phyloP scores from a whole-genome alignment of 2,888 invertebrate species.

The Ophion costatus region DNA sequence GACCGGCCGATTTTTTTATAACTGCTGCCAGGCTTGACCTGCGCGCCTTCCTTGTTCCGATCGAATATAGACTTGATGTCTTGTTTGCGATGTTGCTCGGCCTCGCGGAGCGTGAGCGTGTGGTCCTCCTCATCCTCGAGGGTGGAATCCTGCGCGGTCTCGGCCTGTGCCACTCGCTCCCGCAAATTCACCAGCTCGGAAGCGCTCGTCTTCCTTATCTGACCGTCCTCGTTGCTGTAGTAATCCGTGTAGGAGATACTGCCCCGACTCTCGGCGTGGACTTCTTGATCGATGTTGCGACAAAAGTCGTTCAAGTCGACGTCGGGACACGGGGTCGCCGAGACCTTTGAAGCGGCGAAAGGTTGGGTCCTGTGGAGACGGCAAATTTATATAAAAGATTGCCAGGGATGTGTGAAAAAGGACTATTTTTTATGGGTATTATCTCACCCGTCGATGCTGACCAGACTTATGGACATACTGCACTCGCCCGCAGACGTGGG shows the following conservation, averaged over 20 bases:
- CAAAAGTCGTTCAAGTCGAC: slow-evolving; percentile 84
- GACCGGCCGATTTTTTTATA: slow-evolving; percentile 82
- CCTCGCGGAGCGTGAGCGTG: slow-evolving; percentile 80
- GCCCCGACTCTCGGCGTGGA: slow-evolving; percentile 78
- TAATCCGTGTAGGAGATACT: slow-evolving; percentile 83
- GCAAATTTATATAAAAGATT: slow-evolving; percentile 49
- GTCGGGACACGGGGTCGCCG: slow-evolving; percentile 85
- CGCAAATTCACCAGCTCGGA: slow-evolving; percentile 65
- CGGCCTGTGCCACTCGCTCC: slow-evolving; percentile 62
- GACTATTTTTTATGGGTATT: not conserved
- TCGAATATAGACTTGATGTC: slow-evolving; percentile 81
- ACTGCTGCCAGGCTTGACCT: slow-evolving; percentile 73
- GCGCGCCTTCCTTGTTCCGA: slow-evolving; percentile 53
- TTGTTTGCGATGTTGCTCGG: slow-evolving; percentile 80
- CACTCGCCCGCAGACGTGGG: slow-evolving; percentile 85
- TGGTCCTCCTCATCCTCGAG: slow-evolving; percentile 82
- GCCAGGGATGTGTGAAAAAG: not conserved
- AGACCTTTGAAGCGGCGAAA: slow-evolving; percentile 84
- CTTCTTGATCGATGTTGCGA: slow-evolving; percentile 78
- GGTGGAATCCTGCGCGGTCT: slow-evolving; percentile 71
- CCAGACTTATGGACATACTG: slow-evolving; percentile 87
- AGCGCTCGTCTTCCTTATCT: slow-evolving; percentile 75
- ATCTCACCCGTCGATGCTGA: slow-evolving; percentile 87
- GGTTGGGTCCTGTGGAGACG: slow-evolving; percentile 72
- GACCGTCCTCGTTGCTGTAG: slow-evolving; percentile 82